Evolutionary conservation across 2,113 vertebrate species (phyloP).

Genomic region (Rhinichthys klamathensis): DNA sequence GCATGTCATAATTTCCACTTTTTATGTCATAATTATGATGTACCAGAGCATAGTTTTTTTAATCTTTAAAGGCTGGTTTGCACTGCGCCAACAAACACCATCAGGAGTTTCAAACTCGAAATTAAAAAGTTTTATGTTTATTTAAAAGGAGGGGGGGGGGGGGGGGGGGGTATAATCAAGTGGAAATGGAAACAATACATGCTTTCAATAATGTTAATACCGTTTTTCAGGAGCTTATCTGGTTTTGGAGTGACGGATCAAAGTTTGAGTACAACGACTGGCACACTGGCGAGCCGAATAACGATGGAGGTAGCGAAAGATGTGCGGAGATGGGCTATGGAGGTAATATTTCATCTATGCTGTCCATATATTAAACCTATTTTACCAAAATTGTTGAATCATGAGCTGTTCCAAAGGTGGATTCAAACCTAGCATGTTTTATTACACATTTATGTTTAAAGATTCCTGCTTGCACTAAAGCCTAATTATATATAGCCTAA

Average conservation of each 20-base stretch:
- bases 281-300: constrained; percentile 38
- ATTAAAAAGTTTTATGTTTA: background rate
- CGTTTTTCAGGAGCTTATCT: background rate
- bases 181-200: background rate
- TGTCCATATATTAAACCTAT: background rate
- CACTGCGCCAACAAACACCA: background rate
- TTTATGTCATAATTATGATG: no score
- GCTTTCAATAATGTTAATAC: background rate
- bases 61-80: background rate
- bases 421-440: background rate
- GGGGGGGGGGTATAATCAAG: background rate
- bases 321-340: constrained; percentile 44
- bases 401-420: background rate
- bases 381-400: background rate
- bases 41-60: no score
- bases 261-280: constrained; percentile 28
- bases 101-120: background rate
- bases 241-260: constrained; percentile 49
- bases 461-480: background rate
- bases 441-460: background rate
- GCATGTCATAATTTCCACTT: no score
- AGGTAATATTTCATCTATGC: constrained; percentile 19
- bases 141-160: background rate
- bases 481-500: no score
- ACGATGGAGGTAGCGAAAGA: background rate